Evolutionary conservation across 2,888 invertebrate species (phyloP).

Genomic region (Cephus spinipes): DNA sequence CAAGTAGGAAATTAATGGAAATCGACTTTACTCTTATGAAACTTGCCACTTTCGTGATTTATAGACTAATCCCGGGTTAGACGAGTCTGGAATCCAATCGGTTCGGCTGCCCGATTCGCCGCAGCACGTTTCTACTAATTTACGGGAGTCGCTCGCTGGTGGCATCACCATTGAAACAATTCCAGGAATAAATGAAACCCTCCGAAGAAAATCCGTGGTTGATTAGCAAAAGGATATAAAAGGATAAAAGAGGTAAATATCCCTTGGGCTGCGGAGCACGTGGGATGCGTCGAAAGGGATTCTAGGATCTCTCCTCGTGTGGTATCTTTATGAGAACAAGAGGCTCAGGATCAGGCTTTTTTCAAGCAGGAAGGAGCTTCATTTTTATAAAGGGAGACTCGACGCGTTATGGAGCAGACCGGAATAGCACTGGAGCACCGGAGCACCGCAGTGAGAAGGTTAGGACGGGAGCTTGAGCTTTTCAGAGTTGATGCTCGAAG

Average conservation of each 20-base stretch:
- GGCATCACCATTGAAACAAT: neutral
- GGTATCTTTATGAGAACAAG: neutral
- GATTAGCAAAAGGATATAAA: neutral
- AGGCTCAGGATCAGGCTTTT: neutral
- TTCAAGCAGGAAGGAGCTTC: neutral
- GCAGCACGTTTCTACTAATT: neutral
- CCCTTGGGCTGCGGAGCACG: neutral
- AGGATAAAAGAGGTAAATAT: neutral
- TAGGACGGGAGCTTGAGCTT: neutral
- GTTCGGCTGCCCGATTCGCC: neutral
- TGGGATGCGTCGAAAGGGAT: neutral
- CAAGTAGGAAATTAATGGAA: neutral
- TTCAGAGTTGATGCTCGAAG: neutral
- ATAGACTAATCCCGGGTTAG: neutral
- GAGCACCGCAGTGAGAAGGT: neutral
- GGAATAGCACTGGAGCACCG: neutral
- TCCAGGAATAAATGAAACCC: neutral
- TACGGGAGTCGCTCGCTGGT: neutral
- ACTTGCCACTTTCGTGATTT: neutral
- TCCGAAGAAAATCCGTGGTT: neutral
- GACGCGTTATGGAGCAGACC: too few species aligned
- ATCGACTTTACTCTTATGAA: neutral
- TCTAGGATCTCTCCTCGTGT: neutral
- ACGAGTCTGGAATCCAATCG: neutral
- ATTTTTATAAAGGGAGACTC: too few species aligned